These are phyloP conservation scores for Mya arenaria DNA, from an alignment of 1,140 invertebrate genomes.

Conservation along the genomic window DNA sequence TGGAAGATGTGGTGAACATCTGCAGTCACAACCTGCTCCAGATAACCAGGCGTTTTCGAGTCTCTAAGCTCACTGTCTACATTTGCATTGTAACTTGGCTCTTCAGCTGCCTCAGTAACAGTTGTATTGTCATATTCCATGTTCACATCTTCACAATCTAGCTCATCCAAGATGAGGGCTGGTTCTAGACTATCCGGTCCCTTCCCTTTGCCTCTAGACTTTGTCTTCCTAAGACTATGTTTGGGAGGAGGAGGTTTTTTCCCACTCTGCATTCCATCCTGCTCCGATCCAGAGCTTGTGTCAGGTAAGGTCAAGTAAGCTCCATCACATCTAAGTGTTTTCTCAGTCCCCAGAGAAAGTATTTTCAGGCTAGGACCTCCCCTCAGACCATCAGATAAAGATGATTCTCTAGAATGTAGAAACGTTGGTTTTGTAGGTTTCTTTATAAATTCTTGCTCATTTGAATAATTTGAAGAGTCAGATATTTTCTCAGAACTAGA, in stretches of 20 bases:
- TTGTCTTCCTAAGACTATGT: slow-evolving; percentile 76
- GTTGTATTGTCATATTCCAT: background rate
- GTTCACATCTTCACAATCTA: slow-evolving; percentile 51
- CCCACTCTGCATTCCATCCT: slow-evolving; percentile 65
- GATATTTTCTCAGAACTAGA: slow-evolving; percentile 49
- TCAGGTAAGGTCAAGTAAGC: slow-evolving; percentile 55
- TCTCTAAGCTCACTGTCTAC: background rate
- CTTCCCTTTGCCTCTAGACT: slow-evolving; percentile 78
- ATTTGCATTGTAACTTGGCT: background rate
- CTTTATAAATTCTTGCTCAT: slow-evolving; percentile 30
- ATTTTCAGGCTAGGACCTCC: slow-evolving; percentile 42
- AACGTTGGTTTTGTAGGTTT: slow-evolving; percentile 65
- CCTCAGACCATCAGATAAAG: slow-evolving; percentile 29
- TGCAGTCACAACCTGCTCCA: slow-evolving; percentile 19
- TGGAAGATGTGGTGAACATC: slow-evolving; percentile 36
- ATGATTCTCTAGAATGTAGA: slow-evolving; percentile 47
- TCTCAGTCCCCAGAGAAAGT: slow-evolving; percentile 17
- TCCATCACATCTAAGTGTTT: slow-evolving; percentile 48
- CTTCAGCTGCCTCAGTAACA: background rate
- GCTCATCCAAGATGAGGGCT: slow-evolving; percentile 57
- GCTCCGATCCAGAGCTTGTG: slow-evolving; percentile 77
- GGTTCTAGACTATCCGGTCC: slow-evolving; percentile 70
- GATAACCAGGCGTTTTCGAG: background rate
- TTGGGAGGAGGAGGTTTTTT: slow-evolving; percentile 62
- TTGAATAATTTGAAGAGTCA: background rate